A percentile compares a stretch with the other conserved stretches of the same genome.
phyloP scores from a whole-genome alignment of 2,113 vertebrate species.

The Microcebus ravelobensis region DNA sequence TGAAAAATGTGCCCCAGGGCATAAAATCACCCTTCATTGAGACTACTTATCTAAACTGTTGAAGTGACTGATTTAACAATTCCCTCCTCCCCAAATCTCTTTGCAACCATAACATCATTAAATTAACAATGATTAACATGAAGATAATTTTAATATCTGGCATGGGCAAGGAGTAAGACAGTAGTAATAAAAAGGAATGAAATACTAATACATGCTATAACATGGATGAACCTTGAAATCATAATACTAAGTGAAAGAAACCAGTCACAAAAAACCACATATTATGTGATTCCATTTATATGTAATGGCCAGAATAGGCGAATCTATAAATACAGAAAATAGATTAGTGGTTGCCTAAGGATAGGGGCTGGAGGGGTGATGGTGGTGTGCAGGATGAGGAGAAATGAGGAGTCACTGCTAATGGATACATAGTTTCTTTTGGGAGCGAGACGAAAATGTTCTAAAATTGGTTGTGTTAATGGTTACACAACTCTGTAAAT shows the following conservation, averaged over 20 bases:
- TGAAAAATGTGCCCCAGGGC: neutral
- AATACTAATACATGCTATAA: neutral
- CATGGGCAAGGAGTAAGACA: neutral
- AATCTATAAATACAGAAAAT: neutral
- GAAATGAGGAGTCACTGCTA: neutral
- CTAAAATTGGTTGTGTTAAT: neutral
- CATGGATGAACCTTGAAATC: neutral
- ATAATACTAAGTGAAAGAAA: neutral
- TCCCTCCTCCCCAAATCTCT: neutral
- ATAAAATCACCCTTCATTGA: neutral
- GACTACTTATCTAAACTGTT: neutral
- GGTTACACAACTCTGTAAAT: neutral
- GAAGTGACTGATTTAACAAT: neutral
- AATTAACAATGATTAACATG: neutral
- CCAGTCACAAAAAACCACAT: neutral
- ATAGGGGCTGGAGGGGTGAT: too few relatives aligned
- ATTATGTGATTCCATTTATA: neutral
- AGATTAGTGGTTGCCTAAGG: neutral
- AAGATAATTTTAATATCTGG: neutral
- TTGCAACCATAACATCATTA: neutral
- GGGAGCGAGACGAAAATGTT: neutral
- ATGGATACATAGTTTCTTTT: neutral
- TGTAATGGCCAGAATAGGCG: neutral
- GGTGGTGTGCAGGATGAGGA: neutral
- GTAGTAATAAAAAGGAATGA: neutral